phyloP scores from a whole-genome alignment of 2,113 vertebrate genomes.

The rat (Rattus norvegicus) region DNA sequence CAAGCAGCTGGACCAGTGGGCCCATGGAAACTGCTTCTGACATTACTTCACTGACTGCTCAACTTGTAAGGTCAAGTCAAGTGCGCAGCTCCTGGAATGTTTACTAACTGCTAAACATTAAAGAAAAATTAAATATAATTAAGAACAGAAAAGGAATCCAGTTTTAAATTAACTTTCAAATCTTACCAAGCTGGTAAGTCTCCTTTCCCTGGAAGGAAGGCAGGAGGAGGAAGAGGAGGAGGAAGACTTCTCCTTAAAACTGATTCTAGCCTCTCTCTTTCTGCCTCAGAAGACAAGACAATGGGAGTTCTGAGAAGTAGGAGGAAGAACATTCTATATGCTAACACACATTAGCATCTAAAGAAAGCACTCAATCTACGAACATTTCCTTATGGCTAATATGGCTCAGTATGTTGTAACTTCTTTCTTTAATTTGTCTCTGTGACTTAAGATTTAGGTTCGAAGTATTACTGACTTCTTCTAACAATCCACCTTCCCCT shows the following conservation, averaged over 20 bases:
- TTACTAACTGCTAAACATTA: slow-evolving; percentile 39
- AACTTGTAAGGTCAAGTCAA: background rate
- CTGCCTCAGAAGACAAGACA: background rate
- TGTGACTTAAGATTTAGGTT: background rate
- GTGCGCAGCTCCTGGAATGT: background rate
- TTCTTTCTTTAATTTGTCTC: background rate
- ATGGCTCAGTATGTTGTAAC: background rate
- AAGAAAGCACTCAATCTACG: slow-evolving; percentile 50
- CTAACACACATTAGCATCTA: slow-evolving; percentile 39
- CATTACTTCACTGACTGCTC: background rate
- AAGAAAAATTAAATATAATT: background rate
- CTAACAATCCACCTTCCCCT: background rate
- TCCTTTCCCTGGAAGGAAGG: background rate
- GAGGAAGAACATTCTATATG: background rate
- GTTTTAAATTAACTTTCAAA: slow-evolving; percentile 18
- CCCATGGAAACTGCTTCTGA: background rate
- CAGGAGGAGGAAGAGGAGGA: too few species aligned
- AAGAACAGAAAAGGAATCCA: slow-evolving; percentile 16
- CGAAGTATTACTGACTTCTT: slow-evolving; percentile 11
- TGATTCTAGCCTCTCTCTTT: slow-evolving; percentile 53
- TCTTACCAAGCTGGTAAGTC: slow-evolving; percentile 69
- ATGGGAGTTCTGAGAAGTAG: background rate
- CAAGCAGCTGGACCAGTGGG: too few species aligned
- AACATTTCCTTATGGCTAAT: background rate
- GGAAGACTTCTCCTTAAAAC: slow-evolving; percentile 44